These are phyloP conservation scores for Chrysaora quinquecirrha DNA, from an alignment of 30 jellyfish, hydroid and myxozoan genomes.

Conservation along the genomic window DNA sequence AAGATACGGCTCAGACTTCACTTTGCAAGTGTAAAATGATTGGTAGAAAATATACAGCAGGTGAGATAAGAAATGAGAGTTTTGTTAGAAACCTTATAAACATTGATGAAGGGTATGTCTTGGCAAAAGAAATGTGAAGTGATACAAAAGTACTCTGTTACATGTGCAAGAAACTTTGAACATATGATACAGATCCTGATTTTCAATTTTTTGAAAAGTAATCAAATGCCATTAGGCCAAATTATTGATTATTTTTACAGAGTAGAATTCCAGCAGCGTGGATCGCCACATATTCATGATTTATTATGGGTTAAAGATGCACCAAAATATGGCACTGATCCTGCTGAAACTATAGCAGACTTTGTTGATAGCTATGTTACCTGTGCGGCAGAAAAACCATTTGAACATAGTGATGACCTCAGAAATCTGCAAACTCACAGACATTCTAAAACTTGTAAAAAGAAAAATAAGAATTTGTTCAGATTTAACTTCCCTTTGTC, in stretches of 20 bases:
- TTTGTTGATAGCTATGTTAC: constrained; percentile 39
- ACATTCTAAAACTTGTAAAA: constrained; percentile 60
- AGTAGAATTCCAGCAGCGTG: constrained; percentile 41
- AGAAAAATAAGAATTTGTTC: constrained; percentile 18
- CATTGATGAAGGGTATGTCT: constrained; percentile 15
- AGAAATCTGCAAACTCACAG: constrained; percentile 39
- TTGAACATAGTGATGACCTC: constrained; percentile 14
- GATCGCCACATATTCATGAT: constrained; percentile 34
- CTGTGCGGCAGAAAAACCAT: not conserved
- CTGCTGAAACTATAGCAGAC: constrained; percentile 2
- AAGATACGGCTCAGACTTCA: too few species aligned
- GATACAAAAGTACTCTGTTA: not conserved
- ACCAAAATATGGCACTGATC: constrained; percentile 9
- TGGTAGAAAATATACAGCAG: too few species aligned
- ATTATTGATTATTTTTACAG: not conserved
- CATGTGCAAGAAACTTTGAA: constrained; percentile 10
- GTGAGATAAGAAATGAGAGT: too few species aligned
- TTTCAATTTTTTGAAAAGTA: constrained; percentile 7
- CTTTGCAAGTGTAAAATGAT: too few species aligned
- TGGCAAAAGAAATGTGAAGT: constrained; percentile 5
- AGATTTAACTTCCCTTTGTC: constrained; percentile 39
- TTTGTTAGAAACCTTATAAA: not conserved
- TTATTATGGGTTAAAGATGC: constrained; percentile 26
- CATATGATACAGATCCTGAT: not conserved
- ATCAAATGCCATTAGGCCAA: not conserved